Evolutionary conservation across 2,888 invertebrate species (phyloP).

Genomic region (Drosophila merina): DNA sequence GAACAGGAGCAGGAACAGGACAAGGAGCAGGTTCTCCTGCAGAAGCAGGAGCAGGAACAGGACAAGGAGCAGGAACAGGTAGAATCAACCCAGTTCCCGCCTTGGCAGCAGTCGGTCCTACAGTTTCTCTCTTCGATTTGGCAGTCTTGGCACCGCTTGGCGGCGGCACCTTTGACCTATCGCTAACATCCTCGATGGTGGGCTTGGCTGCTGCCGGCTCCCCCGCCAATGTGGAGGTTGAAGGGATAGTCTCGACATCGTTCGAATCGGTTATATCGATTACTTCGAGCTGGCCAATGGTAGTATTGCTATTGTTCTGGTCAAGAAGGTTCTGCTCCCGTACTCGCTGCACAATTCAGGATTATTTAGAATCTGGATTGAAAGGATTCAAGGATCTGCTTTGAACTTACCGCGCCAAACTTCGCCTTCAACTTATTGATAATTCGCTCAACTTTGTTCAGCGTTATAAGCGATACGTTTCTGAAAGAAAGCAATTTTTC

Average conservation of each 20-base stretch:
- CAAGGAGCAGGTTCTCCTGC: no score
- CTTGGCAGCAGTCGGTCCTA: neutral
- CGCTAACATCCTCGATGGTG: neutral
- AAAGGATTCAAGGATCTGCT: neutral
- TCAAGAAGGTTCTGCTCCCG: neutral
- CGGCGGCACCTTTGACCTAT: neutral
- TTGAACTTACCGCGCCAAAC: conserved; percentile 20
- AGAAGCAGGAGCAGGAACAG: no score
- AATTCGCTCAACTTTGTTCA: conserved; percentile 19
- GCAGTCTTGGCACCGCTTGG: neutral
- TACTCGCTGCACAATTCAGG: neutral
- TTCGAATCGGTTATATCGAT: neutral
- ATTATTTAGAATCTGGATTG: neutral
- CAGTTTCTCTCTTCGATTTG: neutral
- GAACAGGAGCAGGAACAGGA: neutral
- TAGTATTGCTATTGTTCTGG: neutral
- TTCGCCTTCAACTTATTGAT: conserved; percentile 15
- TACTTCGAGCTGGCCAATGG: neutral
- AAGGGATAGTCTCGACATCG: neutral
- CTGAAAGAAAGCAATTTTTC: conserved; percentile 3
- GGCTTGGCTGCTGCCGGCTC: neutral
- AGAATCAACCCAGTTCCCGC: neutral
- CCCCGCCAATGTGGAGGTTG: neutral
- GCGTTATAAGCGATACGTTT: neutral
- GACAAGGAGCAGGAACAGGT: no score